Evolutionary conservation across 2,888 invertebrate genomes (phyloP), one percentile per base, ranked within the genome.

Genomic region (Endotricha flammealis): DNA sequence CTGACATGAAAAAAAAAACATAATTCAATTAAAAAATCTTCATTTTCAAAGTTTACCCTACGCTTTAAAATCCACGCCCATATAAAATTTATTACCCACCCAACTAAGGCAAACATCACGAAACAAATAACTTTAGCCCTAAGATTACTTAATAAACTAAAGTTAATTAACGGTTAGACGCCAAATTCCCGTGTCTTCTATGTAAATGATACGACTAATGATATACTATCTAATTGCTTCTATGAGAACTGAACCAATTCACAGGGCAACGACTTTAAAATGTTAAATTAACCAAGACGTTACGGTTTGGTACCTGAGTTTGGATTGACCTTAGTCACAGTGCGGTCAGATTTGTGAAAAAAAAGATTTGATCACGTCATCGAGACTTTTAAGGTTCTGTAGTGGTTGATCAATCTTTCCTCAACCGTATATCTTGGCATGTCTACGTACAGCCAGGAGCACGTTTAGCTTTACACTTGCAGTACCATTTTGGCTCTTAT

Each of bases 281-380:
- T n/a, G 25, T 13, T 25, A 23, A 23, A 31, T 31, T 31, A 11
- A 31, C 17, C 17, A 12, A 31, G 22, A 31, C 31, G 22, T 32
- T 32, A 22, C 32, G 24, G 23, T 24, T 8, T 20, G 32, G 12
- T 12, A 22, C 8, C 20, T 11, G 12, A 8, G 5, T 20, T 20
- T 12, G 12, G 12, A 13, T 24, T 20, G 20, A 20, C 20, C 20
- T 6, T n/a, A n/a, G n/a, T n/a, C n/a, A n/a, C n/a, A n/a, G n/a
- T n/a, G n/a, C n/a, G n/a, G n/a, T n/a, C n/a, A n/a, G n/a, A n/a
- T n/a, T n/a, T n/a, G n/a, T n/a, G n/a, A n/a, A n/a, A n/a, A n/a
- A n/a, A n/a, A n/a, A n/a, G n/a, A n/a, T n/a, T n/a, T n/a, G n/a
- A n/a, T n/a, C n/a, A n/a, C n/a, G n/a, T n/a, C n/a, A n/a, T n/a